Conservation (phyloP, 2,113 vertebrate genomes). For the Rana temporaria region DNA sequence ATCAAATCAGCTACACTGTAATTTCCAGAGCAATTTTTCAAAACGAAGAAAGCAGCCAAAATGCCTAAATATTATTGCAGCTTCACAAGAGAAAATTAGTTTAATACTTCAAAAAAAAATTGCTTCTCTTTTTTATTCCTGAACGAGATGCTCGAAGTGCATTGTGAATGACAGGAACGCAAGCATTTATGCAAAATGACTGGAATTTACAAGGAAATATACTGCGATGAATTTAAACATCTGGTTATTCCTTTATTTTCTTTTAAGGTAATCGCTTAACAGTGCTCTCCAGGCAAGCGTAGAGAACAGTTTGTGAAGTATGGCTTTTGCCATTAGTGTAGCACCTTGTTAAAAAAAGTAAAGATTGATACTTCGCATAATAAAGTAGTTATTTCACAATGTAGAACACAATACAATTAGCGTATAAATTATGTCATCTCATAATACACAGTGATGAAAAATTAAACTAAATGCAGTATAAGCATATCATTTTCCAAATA, state of each 20-base stretch:
- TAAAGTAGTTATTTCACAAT: slow-evolving; percentile 5
- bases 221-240: slow-evolving; percentile 45
- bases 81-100: slow-evolving; percentile 48
- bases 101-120: slow-evolving; percentile 50
- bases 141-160: neutral
- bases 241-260: slow-evolving; percentile 52
- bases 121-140: slow-evolving; percentile 9
- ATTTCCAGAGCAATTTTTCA: slow-evolving; percentile 48
- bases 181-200: slow-evolving; percentile 42
- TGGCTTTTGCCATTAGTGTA: slow-evolving; percentile 18
- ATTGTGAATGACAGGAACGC: slow-evolving; percentile 9
- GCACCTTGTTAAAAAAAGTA: slow-evolving; percentile 26
- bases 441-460: slow-evolving; percentile 8
- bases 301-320: slow-evolving; percentile 27
- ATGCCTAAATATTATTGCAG: slow-evolving; percentile 51
- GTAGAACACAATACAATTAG: slow-evolving; percentile 43
- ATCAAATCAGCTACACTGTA: slow-evolving; percentile 50
- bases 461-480: neutral
- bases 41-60: slow-evolving; percentile 28
- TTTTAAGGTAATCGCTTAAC: slow-evolving; percentile 50
- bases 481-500: neutral
- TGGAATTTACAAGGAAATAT: slow-evolving; percentile 41
- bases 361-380: slow-evolving; percentile 27
- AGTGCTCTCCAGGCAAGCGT: slow-evolving; percentile 8
- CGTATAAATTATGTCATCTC: slow-evolving; percentile 11